Evolutionary conservation across 2,797 vertebrate species (phyloP).

Genomic region (Sebastes aleutianus): DNA sequence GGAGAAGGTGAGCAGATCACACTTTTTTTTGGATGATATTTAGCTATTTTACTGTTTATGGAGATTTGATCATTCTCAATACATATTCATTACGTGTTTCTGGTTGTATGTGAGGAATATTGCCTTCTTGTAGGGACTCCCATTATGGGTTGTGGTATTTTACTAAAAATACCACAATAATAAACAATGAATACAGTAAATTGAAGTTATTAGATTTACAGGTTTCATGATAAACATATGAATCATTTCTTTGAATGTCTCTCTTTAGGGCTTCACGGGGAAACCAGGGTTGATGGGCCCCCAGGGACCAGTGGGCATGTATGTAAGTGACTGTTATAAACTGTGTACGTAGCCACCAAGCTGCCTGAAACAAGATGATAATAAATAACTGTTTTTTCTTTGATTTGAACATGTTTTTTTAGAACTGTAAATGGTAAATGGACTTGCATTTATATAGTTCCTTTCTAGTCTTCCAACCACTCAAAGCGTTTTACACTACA

Average conservation of each 20-base stretch:
- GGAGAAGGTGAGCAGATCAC: constrained; percentile 75
- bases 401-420: no score
- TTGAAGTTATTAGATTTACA: neutral
- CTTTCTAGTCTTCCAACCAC: no score
- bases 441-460: no score
- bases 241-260: neutral
- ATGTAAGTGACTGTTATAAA: constrained; percentile 77
- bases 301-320: constrained; percentile 85
- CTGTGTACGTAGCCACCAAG: neutral
- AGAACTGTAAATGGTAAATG: neutral
- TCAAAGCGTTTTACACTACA: no score
- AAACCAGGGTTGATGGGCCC: constrained; percentile 78
- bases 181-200: neutral
- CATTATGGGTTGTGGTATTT: neutral
- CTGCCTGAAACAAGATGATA: neutral
- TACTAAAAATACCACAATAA: neutral
- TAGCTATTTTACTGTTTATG: neutral
- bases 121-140: neutral
- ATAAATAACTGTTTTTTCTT: neutral
- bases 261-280: constrained; percentile 80
- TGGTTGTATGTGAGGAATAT: neutral
- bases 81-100: neutral
- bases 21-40: neutral
- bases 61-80: neutral
- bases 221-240: neutral